phyloP scores from a whole-genome alignment of 92 coral and sea anemone species.

The Galaxea fascicularis region DNA sequence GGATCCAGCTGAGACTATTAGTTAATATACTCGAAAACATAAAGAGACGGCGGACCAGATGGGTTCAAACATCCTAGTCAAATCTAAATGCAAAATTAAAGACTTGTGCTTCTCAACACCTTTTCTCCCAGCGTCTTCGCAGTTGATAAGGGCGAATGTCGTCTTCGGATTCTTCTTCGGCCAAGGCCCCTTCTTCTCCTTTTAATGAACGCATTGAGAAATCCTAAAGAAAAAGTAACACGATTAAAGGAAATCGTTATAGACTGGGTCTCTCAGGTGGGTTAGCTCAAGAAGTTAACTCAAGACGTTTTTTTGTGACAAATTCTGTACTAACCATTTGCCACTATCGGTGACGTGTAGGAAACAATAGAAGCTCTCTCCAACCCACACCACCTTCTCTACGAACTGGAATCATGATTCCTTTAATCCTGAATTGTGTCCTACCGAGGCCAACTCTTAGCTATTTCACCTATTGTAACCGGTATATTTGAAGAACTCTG shows the following conservation, averaged over 20 bases:
- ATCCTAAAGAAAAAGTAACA: constrained; percentile 66
- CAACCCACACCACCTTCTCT: too few species aligned
- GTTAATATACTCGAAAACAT: too few species aligned
- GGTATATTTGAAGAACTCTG: too few species aligned
- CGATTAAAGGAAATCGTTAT: neutral
- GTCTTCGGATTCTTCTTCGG: constrained; percentile 35
- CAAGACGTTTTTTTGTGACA: too few species aligned
- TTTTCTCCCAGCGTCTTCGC: constrained; percentile 84
- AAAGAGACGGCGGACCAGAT: neutral
- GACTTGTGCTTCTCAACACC: too few species aligned
- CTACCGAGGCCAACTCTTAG: too few species aligned
- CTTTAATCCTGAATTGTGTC: too few species aligned
- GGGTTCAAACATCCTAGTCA: neutral
- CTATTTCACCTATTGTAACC: too few species aligned
- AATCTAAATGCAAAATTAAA: neutral
- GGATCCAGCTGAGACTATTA: neutral
- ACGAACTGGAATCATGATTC: too few species aligned
- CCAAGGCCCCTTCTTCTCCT: constrained; percentile 28
- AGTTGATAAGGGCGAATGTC: constrained; percentile 70
- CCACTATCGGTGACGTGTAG: too few species aligned
- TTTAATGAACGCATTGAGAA: constrained; percentile 83
- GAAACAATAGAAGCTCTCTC: too few species aligned
- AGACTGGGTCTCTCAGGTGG: neutral
- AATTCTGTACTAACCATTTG: too few species aligned
- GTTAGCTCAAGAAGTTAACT: neutral